phyloP scores from a whole-genome alignment of 2,888 invertebrate species.

The Geotrupes spiniger region DNA sequence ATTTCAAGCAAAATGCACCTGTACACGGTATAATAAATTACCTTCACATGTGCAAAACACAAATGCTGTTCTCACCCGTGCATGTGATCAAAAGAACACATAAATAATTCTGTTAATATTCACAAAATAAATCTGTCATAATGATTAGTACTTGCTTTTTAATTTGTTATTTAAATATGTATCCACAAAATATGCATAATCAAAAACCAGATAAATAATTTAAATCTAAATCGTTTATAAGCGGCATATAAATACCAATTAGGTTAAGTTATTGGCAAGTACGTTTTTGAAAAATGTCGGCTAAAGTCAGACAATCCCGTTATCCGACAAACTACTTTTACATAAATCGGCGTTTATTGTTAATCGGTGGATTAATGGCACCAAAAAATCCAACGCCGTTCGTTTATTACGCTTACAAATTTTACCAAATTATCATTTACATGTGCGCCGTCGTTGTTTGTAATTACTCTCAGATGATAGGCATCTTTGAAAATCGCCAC shows the following conservation, averaged over 20 bases:
- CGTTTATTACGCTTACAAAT: not conserved
- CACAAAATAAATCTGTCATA: no score
- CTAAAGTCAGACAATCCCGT: not conserved
- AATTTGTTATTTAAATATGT: no score
- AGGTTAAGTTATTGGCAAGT: not conserved
- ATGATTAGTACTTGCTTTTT: no score
- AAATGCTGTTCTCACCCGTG: no score
- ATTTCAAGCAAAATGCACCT: no score
- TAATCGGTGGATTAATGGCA: slow-evolving; percentile 35
- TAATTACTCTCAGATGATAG: slow-evolving; percentile 3
- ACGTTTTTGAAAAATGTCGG: not conserved
- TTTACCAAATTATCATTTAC: not conserved
- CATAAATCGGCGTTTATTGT: slow-evolving; percentile 35
- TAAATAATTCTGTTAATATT: no score
- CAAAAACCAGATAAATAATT: no score
- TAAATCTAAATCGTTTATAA: no score
- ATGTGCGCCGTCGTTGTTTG: not conserved
- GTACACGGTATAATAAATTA: no score
- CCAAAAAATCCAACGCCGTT: slow-evolving; percentile 26
- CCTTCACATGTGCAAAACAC: no score
- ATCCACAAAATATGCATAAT: no score
- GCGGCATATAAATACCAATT: not conserved
- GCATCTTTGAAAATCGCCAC: slow-evolving; percentile 3
- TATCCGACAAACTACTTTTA: slow-evolving; percentile 33
- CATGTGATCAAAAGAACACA: no score